Conservation (phyloP, 2,888 invertebrate genomes). For the Seladonia tumulorum region DNA sequence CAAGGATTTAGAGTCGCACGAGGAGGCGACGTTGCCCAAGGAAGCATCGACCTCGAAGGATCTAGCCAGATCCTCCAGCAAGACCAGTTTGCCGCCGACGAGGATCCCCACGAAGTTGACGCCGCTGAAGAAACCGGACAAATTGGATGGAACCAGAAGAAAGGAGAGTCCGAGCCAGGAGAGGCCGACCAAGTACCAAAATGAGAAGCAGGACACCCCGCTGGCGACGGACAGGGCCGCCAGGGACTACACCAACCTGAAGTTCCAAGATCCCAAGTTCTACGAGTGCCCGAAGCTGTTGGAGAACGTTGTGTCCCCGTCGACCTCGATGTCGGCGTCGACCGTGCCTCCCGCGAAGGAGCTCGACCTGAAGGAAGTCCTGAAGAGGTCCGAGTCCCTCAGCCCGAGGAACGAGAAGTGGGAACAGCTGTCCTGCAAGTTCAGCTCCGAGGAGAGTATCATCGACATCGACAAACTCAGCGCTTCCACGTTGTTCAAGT, state of each 20-base stretch:
- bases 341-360: slow-evolving; percentile 33
- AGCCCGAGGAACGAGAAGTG: slow-evolving; percentile 85
- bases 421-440: slow-evolving; percentile 84
- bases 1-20: slow-evolving; percentile 81
- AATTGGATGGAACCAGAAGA: slow-evolving; percentile 55
- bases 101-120: slow-evolving; percentile 80
- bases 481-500: slow-evolving; percentile 71
- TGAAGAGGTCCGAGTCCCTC: slow-evolving; percentile 84
- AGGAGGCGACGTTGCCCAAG: slow-evolving; percentile 77
- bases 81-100: slow-evolving; percentile 68
- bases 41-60: slow-evolving; percentile 64
- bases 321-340: not conserved
- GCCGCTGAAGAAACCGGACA: slow-evolving; percentile 74
- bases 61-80: slow-evolving; percentile 31
- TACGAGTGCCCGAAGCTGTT: slow-evolving; percentile 80
- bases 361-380: slow-evolving; percentile 84
- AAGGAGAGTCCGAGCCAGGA: slow-evolving; percentile 62
- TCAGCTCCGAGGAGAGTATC: slow-evolving; percentile 80
- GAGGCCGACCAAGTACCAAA: slow-evolving; percentile 49
- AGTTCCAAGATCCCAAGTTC: slow-evolving; percentile 81
- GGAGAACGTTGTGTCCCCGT: slow-evolving; percentile 46
- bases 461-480: slow-evolving; percentile 82
- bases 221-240: slow-evolving; percentile 76
- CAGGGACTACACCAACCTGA: slow-evolving; percentile 81
- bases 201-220: slow-evolving; percentile 67